These are phyloP conservation scores for Lycaon pictus DNA, from an alignment of 2,113 vertebrate genomes.

Conservation along the genomic window DNA sequence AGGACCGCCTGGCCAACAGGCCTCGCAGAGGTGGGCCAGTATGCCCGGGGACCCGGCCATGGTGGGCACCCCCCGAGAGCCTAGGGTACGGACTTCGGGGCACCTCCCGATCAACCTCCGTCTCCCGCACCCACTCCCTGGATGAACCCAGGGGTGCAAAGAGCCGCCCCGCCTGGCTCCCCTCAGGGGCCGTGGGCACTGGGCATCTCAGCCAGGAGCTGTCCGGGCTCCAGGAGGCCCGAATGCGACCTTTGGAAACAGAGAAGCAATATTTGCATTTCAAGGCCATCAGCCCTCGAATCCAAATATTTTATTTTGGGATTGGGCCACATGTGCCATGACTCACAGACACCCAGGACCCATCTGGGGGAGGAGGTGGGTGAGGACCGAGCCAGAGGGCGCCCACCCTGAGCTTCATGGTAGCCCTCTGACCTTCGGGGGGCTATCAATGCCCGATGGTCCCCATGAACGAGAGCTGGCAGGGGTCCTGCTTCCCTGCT, in stretches of 20 bases:
- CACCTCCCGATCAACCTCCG: neutral
- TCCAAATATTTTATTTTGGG: conserved; percentile 43
- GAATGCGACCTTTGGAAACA: conserved; percentile 3
- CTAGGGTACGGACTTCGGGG: neutral
- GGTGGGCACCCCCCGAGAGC: neutral
- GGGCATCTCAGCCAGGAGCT: neutral
- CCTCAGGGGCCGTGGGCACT: fast-evolving
- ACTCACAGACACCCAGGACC: neutral
- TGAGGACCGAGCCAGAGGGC: neutral
- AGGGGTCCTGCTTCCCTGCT: neutral
- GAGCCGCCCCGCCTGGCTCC: neutral
- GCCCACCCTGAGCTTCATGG: fast-evolving
- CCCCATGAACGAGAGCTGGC: neutral
- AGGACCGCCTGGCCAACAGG: neutral
- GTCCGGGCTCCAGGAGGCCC: neutral
- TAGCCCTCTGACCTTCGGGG: fast-evolving
- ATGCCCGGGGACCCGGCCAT: neutral
- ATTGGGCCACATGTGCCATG: neutral
- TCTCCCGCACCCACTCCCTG: neutral
- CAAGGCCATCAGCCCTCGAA: conserved; percentile 61
- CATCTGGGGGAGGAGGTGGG: neutral
- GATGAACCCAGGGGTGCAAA: fast-evolving
- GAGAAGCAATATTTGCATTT: conserved; percentile 22
- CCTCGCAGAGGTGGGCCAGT: neutral
- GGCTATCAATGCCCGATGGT: neutral